Percentiles rank a stretch among this genome's conserved stretches.
Conservation (phyloP, 23 tunicate species). For the Aplidium turbinatum region DNA sequence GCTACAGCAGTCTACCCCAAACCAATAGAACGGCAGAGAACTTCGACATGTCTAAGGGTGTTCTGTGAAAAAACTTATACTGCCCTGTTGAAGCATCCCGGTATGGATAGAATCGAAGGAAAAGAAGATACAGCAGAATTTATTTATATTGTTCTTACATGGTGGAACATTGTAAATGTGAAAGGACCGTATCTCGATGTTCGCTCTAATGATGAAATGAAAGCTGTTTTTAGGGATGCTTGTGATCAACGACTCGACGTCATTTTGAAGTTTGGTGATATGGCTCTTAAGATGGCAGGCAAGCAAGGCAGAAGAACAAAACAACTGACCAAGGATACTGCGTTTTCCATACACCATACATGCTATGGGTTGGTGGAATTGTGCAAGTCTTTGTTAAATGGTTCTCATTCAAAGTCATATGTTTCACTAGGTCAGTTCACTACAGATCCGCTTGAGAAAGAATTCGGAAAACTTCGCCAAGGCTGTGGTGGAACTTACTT, state of each 20-base stretch:
- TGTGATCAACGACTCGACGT: not conserved
- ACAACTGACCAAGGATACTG: slow-evolving; percentile 18
- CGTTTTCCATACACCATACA: slow-evolving; percentile 10
- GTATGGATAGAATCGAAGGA: slow-evolving; percentile 3
- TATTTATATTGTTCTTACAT: not conserved
- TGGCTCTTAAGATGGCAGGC: slow-evolving; percentile 33
- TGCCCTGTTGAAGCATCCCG: slow-evolving; percentile 2
- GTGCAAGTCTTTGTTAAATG: not conserved
- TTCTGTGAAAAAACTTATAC: slow-evolving; percentile 14
- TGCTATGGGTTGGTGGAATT: slow-evolving; percentile 14
- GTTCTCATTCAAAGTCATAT: slow-evolving; percentile 15
- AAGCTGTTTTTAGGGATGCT: slow-evolving; percentile 7
- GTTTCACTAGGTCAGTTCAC: slow-evolving; percentile 26
- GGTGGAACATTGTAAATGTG: slow-evolving; percentile 22
- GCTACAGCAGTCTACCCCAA: not conserved
- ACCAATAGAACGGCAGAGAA: slow-evolving; percentile 13
- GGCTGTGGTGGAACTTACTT: slow-evolving; percentile 15
- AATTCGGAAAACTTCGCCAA: slow-evolving; percentile 11
- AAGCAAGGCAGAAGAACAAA: not conserved
- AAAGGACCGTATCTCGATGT: not conserved
- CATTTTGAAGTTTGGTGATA: slow-evolving; percentile 24
- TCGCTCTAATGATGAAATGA: not conserved
- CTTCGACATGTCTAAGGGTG: slow-evolving; percentile 4
- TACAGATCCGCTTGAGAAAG: slow-evolving; percentile 8
- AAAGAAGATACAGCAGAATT: slow-evolving; percentile 17